Percentiles rank a stretch among this genome's conserved stretches.
These are phyloP conservation scores for Proterorhinus semilunaris DNA, from an alignment of 2,113 vertebrate species.

Conservation along the genomic window DNA sequence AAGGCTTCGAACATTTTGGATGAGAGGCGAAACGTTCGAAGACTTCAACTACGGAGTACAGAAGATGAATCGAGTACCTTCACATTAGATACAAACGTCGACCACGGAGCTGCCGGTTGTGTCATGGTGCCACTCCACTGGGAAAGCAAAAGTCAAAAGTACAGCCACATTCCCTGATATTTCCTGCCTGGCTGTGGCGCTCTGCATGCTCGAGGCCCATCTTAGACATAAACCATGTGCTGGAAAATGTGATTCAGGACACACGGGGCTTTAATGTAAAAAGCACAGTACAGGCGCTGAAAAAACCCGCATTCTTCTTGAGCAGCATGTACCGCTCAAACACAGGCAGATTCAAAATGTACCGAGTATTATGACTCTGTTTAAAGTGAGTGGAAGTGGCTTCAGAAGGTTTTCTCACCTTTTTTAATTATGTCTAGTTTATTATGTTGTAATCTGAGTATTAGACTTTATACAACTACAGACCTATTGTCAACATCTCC, in stretches of 20 bases:
- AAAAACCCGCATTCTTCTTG: conserved; percentile 6
- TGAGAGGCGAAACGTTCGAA: too few relatives aligned
- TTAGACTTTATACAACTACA: too few relatives aligned
- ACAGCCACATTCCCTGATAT: conserved; percentile 43
- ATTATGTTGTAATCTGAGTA: too few relatives aligned
- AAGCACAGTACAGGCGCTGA: conserved; percentile 36
- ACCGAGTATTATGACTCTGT: neutral
- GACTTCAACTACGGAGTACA: too few relatives aligned
- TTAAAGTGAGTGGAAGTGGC: too few relatives aligned
- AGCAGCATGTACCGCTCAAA: neutral
- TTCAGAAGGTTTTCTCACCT: too few relatives aligned
- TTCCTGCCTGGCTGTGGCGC: conserved; percentile 34
- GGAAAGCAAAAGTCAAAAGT: conserved; percentile 15
- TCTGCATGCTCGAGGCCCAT: conserved; percentile 45
- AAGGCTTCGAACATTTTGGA: too few relatives aligned
- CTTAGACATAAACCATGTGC: conserved; percentile 63
- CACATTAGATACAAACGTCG: neutral
- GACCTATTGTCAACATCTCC: too few relatives aligned
- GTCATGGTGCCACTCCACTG: neutral
- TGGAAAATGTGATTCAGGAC: conserved; percentile 67
- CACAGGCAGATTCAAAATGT: neutral
- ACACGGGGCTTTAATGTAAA: conserved; percentile 48
- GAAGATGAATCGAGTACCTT: too few relatives aligned
- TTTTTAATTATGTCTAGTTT: too few relatives aligned
- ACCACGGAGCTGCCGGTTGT: neutral